Conservation (phyloP, 2,113 vertebrate species). For the Microcebus ravelobensis region DNA sequence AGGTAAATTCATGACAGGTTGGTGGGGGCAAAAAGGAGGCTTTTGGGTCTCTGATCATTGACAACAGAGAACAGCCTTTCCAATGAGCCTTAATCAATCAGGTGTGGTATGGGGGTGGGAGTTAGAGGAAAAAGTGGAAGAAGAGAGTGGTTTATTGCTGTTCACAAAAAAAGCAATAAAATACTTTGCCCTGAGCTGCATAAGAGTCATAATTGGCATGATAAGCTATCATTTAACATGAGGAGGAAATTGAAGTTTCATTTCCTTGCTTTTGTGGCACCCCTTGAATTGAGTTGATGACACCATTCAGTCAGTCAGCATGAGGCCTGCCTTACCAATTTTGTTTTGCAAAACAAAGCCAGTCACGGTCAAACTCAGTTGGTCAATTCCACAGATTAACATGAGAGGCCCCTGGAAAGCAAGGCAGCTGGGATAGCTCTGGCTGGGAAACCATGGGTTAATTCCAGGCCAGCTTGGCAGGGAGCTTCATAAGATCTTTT, state of each 20-base stretch:
- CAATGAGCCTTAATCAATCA: slow-evolving; percentile 27
- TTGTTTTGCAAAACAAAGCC: slow-evolving; percentile 88
- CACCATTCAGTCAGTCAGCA: slow-evolving; percentile 80
- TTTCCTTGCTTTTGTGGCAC: slow-evolving; percentile 84
- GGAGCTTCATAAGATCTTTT: slow-evolving; percentile 40
- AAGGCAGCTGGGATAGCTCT: slow-evolving; percentile 42
- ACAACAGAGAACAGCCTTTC: slow-evolving; percentile 25
- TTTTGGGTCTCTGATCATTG: slow-evolving; percentile 4
- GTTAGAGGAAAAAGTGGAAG: slow-evolving; percentile 45
- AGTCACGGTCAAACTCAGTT: slow-evolving; percentile 85
- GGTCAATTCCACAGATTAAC: slow-evolving; percentile 81
- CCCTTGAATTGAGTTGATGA: slow-evolving; percentile 76
- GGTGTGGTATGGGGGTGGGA: not conserved
- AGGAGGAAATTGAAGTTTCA: slow-evolving; percentile 84
- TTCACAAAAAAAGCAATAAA: slow-evolving; percentile 76
- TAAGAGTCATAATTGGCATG: slow-evolving; percentile 78
- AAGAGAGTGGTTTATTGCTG: slow-evolving; percentile 72
- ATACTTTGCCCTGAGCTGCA: slow-evolving; percentile 71
- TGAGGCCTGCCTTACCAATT: slow-evolving; percentile 83
- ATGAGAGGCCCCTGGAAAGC: slow-evolving; percentile 69
- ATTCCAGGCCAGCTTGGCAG: slow-evolving; percentile 55
- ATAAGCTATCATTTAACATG: slow-evolving; percentile 81
- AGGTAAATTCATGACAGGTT: slow-evolving; percentile 38
- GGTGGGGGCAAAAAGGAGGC: not conserved
- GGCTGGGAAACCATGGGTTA: slow-evolving; percentile 58